Base-by-base conservation (phyloP, 2,797 vertebrate genomes). In the Chelonia mydas region DNA sequence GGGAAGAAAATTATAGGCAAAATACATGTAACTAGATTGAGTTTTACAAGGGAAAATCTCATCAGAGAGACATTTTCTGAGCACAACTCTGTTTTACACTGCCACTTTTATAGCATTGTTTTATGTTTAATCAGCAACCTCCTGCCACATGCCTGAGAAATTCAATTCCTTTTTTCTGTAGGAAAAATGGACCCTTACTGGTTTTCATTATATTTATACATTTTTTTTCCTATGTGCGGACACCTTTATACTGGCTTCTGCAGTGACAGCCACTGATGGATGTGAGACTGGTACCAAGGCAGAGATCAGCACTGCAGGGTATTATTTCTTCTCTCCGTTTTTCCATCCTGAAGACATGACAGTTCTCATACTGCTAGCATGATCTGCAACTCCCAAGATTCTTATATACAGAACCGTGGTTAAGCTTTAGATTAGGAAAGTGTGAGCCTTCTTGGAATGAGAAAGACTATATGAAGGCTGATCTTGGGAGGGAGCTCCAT, bases 71-170 rank as follows among this genome's bases (percentile, higher is more conserved):
- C 37, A 2, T 65, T 79, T 2, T 16, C 12, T 31, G 11, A 49
- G 57, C 15, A 33, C 10, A 33, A 59, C 11, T 80, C 57, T 80
- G 54, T 57, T 82, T 86, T 47, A 78, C 25, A 27, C 54, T 17
- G 78, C 59, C 68, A 59, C 12, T 61, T 95, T 83, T 84, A 84
- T 74, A 81, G 55, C 93, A 77, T 81, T 55, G 6, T 79, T 95
- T 96, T 95, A 88, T 54, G 81, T 91, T 95, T 96, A 90, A 87
- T 95, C 96, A 95, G 74, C 92, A 90, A 90, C 55, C 59, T 61
- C 93, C 81, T 87, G 86, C 87, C 90, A 90, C 95, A 97, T 96
- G 85, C 96, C 96, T 91, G 89, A 96, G 95, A 97, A 97, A 96
- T 92, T 88, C 92, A 97, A 93, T 97, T 98, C 95, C 76, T 68